Evolutionary conservation across 23 tunicate species (phyloP).

Genomic region (Oikopleura albicans): DNA sequence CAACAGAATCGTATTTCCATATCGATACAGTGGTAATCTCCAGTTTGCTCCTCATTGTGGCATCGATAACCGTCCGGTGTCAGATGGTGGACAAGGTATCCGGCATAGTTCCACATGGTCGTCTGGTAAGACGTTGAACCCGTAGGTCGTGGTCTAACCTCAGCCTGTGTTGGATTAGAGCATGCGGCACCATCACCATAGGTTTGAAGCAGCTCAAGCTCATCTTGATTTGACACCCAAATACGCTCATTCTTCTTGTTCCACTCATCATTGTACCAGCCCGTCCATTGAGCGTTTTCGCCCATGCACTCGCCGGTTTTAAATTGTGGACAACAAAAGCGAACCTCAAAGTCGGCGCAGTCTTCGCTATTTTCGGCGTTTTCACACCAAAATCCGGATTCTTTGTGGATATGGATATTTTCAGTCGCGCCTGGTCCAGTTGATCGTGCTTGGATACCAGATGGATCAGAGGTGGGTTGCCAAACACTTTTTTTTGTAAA

Average conservation of each 20-base stretch:
- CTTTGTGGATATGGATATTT: not conserved
- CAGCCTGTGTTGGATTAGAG: not conserved
- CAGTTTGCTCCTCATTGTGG: not conserved
- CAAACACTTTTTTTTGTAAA: too few species aligned
- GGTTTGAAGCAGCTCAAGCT: not conserved
- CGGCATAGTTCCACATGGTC: constrained; percentile 7
- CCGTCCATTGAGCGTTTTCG: not conserved
- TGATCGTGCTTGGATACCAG: constrained; percentile 10
- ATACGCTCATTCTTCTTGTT: constrained; percentile 5
- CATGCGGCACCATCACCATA: constrained; percentile 16
- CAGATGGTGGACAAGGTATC: not conserved
- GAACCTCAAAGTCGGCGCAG: constrained; percentile 3
- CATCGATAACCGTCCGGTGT: not conserved
- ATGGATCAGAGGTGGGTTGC: too few species aligned
- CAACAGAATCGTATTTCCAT: constrained; percentile 14
- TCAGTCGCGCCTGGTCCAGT: not conserved
- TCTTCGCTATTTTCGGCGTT: not conserved
- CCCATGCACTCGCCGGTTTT: not conserved
- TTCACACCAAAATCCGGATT: not conserved
- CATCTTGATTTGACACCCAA: not conserved
- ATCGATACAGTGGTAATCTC: not conserved
- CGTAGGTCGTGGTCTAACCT: constrained; percentile 1
- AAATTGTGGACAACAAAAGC: constrained; percentile 1
- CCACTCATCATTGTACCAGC: constrained; percentile 17
- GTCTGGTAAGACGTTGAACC: not conserved